These are phyloP conservation scores for Drosophila helvetica DNA, from an alignment of 2,888 invertebrate genomes.

Conservation along the genomic window DNA sequence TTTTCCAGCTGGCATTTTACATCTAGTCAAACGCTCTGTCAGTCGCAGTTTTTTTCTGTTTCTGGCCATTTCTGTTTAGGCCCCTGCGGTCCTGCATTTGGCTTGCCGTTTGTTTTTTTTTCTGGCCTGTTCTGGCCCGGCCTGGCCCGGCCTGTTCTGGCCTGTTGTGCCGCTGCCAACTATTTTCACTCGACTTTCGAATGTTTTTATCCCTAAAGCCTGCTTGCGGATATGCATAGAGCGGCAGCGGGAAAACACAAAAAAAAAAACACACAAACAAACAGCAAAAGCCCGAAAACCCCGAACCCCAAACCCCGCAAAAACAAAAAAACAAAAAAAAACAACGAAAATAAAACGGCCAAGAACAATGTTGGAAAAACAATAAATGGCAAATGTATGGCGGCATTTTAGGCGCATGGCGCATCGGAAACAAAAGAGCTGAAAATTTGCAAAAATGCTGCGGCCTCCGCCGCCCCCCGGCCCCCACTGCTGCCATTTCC, in stretches of 20 bases:
- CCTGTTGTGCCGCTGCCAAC: conserved; percentile 49
- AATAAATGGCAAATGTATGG: conserved; percentile 77
- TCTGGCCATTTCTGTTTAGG: conserved; percentile 32
- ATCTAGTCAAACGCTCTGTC: conserved; percentile 7
- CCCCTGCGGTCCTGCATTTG: conserved; percentile 37
- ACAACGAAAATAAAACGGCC: conserved; percentile 29
- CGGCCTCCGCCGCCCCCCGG: conserved; percentile 10
- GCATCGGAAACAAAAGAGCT: conserved; percentile 63
- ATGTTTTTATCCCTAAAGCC: conserved; percentile 78
- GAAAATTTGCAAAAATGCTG: conserved; percentile 70
- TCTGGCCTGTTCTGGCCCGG: too few relatives aligned
- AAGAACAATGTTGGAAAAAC: conserved; percentile 69
- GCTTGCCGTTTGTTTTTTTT: conserved; percentile 16
- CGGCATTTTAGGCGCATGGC: conserved; percentile 74
- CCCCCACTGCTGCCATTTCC: too few relatives aligned
- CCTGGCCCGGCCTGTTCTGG: neutral
- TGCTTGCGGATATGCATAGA: conserved; percentile 74
- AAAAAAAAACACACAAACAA: conserved; percentile 42
- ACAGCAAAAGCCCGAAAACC: conserved; percentile 10
- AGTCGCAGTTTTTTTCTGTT: conserved; percentile 58
- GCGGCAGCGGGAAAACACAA: conserved; percentile 44
- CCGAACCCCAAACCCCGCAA: conserved; percentile 11
- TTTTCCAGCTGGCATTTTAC: neutral
- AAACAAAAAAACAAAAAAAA: conserved; percentile 10
- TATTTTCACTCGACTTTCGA: conserved; percentile 74